Evolutionary conservation across 2,888 invertebrate genomes (phyloP).

Genomic region (Pseudococcus longispinus): DNA sequence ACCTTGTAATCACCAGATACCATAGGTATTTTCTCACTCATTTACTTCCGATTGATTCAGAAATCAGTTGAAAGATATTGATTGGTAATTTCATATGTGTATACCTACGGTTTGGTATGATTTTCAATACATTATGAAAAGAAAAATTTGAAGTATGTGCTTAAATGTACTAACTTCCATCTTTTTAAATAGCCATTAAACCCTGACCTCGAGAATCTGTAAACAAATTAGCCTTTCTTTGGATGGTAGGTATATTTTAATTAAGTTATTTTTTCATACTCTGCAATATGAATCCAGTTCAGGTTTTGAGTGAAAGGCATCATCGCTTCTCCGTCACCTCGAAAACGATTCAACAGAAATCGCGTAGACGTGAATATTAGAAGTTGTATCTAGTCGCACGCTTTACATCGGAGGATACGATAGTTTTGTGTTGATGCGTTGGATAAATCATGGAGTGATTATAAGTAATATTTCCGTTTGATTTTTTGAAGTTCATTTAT

Average conservation of each 20-base stretch:
- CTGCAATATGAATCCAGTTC: constrained; percentile 50
- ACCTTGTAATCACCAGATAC: neutral
- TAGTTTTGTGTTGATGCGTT: neutral
- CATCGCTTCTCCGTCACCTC: constrained; percentile 51
- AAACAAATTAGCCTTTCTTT: neutral
- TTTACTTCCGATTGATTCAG: neutral
- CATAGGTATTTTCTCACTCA: neutral
- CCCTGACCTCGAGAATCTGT: constrained; percentile 51
- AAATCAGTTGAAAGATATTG: no score
- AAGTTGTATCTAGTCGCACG: neutral
- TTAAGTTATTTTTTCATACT: constrained; percentile 25
- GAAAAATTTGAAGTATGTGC: no score
- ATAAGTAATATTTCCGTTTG: neutral
- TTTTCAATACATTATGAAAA: no score
- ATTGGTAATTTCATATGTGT: no score
- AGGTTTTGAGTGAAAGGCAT: constrained; percentile 56
- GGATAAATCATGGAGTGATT: neutral
- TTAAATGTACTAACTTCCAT: neutral
- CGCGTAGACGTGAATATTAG: constrained; percentile 32
- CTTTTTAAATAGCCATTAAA: neutral
- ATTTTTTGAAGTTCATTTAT: neutral
- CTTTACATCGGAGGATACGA: neutral
- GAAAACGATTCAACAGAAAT: constrained; percentile 42
- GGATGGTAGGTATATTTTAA: neutral
- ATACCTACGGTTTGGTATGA: no score